Base-by-base conservation (phyloP, 2,888 invertebrate species). In the Smittia aterrima region DNA sequence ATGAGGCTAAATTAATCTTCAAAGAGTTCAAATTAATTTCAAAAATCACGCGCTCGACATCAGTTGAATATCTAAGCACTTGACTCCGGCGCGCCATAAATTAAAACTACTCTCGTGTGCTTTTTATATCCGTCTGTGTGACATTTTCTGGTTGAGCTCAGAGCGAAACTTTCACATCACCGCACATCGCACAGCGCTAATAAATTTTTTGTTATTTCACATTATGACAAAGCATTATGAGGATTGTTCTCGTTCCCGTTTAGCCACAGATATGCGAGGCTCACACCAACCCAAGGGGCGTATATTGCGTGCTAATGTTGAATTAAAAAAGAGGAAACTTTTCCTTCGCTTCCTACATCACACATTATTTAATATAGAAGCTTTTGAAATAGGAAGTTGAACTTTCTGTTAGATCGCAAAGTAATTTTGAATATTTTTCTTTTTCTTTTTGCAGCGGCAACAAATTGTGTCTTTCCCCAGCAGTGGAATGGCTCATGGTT, bases 401-500 rank as follows among this genome's bases (percentile, higher is more conserved):
- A n/a, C n/a, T n/a, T n/a, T n/a, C n/a, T n/a, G n/a, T n/a, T n/a
- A n/a, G n/a, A n/a, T n/a, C n/a, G n/a, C n/a, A n/a, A n/a, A n/a
- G n/a, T n/a, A n/a, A n/a, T n/a, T n/a, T n/a, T n/a, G n/a, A n/a
- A n/a, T n/a, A n/a, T n/a, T n/a, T 58, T 22, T 58, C 32, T 32
- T 32, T 32, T 32, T 32, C 32, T 32, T 32, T 32, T 76, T 79
- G 67, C 78, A 82, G 79, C 79, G 77, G 79, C 79, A 77, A 79
- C 90, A 86, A 89, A 89, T 79, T 94, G 94, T 84, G 87, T 87
- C 78, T 93, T 94, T 85, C 93, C 93, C 77, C 85, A 87, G 78
- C 87, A 89, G 78, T 94, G 94, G 94, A 90, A 92, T 81, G 94
- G 94, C 78, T 90, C 90, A 78, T 94, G 94, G 94, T 94, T 94